phyloP scores from a whole-genome alignment of 2,888 invertebrate genomes.

The Leucania comma region DNA sequence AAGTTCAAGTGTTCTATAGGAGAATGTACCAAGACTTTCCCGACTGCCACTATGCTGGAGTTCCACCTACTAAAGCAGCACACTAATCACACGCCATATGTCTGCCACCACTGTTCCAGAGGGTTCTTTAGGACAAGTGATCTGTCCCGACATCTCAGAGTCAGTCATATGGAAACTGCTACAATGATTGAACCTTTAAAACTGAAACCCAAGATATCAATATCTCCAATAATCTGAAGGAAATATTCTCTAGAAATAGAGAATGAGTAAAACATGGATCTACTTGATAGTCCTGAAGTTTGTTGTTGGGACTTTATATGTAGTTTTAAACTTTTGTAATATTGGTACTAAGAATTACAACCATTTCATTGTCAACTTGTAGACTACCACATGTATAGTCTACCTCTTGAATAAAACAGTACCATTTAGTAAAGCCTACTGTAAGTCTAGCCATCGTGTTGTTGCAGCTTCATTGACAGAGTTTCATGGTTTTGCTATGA shows the following conservation, averaged over 20 bases:
- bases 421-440: neutral
- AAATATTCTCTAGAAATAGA: conserved; percentile 2
- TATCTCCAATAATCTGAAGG: conserved; percentile 36
- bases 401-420: too few relatives aligned
- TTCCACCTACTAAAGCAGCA: conserved; percentile 87
- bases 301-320: conserved; percentile 1
- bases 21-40: conserved; percentile 83
- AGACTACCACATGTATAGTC: too few relatives aligned
- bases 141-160: conserved; percentile 81
- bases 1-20: conserved; percentile 86
- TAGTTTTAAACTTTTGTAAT: neutral
- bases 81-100: conserved; percentile 84
- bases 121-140: conserved; percentile 86
- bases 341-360: neutral
- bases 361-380: too few relatives aligned
- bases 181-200: conserved; percentile 38
- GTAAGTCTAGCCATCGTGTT: too few relatives aligned
- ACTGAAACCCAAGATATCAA: conserved; percentile 25
- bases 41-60: conserved; percentile 84
- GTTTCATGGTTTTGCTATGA: too few relatives aligned
- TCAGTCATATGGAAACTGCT: conserved; percentile 80
- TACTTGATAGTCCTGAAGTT: neutral
- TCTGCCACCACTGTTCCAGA: conserved; percentile 84
- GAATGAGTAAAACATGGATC: conserved; percentile 18
- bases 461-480: too few relatives aligned